A percentile compares a stretch with the other conserved stretches of the same genome.
Conservation (phyloP, 2,797 vertebrate genomes). For the Anolis apletophallus region DNA sequence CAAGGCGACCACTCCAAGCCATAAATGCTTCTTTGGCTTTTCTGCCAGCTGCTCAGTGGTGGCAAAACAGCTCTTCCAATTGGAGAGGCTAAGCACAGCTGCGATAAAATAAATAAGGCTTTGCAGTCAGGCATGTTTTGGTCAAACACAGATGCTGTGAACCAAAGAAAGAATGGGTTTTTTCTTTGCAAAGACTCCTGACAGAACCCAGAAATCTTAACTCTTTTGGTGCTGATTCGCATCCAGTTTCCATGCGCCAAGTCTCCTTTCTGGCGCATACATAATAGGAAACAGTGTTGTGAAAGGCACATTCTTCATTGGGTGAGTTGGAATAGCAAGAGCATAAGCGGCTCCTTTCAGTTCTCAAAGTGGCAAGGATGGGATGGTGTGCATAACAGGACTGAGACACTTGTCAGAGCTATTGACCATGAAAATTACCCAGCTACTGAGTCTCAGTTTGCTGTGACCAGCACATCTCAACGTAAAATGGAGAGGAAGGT, state of each 20-base stretch:
- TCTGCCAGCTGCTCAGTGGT: slow-evolving; percentile 1
- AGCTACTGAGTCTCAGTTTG: background rate
- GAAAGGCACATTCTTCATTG: slow-evolving; percentile 49
- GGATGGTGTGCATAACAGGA: slow-evolving; percentile 3
- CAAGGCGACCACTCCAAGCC: slow-evolving; percentile 12
- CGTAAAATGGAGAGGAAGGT: background rate
- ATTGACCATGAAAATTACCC: background rate
- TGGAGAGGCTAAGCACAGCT: slow-evolving; percentile 18
- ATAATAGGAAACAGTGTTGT: background rate
- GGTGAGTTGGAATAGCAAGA: slow-evolving; percentile 29
- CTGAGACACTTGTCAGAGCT: slow-evolving; percentile 8
- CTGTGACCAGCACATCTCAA: slow-evolving; percentile 12
- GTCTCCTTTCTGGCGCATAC: slow-evolving; percentile 34
- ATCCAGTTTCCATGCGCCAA: slow-evolving; percentile 25
- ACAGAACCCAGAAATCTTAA: slow-evolving; percentile 33
- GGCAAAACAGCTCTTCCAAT: slow-evolving; percentile 37
- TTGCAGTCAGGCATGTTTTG: slow-evolving; percentile 43
- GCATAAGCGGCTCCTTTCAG: slow-evolving; percentile 19
- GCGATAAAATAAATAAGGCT: slow-evolving; percentile 27
- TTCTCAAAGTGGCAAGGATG: background rate
- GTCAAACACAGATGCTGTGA: slow-evolving; percentile 30
- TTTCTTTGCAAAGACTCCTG: slow-evolving; percentile 34
- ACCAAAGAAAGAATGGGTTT: slow-evolving; percentile 13
- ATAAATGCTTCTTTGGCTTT: slow-evolving; percentile 29
- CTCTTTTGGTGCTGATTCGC: slow-evolving; percentile 30